Conservation (phyloP, 2,888 invertebrate species). For the Camponotus fellah region DNA sequence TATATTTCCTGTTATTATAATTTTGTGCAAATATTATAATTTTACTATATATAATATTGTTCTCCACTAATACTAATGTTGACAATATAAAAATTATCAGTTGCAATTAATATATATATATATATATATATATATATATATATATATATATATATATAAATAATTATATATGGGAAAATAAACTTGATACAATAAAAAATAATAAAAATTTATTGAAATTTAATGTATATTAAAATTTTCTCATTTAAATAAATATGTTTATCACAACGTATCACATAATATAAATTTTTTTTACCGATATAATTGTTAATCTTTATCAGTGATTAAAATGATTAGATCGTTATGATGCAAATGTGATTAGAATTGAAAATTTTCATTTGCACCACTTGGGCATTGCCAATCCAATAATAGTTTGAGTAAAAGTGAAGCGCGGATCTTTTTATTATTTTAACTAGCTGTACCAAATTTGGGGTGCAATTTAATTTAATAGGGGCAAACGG, state of each 20-base stretch:
- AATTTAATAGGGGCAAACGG: constrained; percentile 82
- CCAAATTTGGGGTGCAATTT: constrained; percentile 84
- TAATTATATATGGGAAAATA: background rate
- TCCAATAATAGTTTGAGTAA: constrained; percentile 36
- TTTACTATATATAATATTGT: background rate
- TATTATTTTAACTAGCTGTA: constrained; percentile 70
- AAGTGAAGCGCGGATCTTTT: constrained; percentile 73
- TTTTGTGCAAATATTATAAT: background rate
- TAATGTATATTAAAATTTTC: background rate
- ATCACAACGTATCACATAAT: background rate
- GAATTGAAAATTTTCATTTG: constrained; percentile 5
- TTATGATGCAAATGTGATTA: constrained; percentile 11
- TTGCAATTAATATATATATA: background rate
- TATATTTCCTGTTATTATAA: background rate
- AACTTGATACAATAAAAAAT: background rate
- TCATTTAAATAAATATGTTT: background rate
- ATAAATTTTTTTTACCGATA: background rate
- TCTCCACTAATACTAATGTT: background rate
- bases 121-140: background rate
- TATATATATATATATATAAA: too few relatives aligned
- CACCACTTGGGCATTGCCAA: constrained; percentile 15
- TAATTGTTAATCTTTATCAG: background rate
- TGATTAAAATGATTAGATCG: constrained; percentile 4
- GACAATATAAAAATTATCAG: background rate
- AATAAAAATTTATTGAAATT: constrained; percentile 13